These are phyloP conservation scores for Drosophila nigromelanica DNA, from an alignment of 1,140 invertebrate species.

Conservation along the genomic window DNA sequence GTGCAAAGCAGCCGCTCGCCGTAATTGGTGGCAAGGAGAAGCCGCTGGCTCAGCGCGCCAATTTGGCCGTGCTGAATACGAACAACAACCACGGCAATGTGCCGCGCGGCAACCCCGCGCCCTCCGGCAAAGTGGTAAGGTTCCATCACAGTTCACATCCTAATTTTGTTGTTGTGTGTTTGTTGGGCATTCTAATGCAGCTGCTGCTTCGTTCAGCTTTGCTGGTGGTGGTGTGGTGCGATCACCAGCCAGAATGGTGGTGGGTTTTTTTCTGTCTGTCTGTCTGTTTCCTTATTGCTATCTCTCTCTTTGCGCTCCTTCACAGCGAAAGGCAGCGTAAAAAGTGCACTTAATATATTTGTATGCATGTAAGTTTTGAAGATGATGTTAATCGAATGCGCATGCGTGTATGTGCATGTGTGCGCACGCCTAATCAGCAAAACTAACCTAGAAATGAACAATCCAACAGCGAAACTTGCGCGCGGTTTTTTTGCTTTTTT, in stretches of 20 bases:
- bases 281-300: conserved; percentile 14
- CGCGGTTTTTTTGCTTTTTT: conserved; percentile 45
- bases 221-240: conserved; percentile 73
- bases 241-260: conserved; percentile 39
- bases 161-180: conserved; percentile 17
- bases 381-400: conserved; percentile 8
- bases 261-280: conserved; percentile 44
- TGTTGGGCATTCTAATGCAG: conserved; percentile 68
- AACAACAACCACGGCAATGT: conserved; percentile 81
- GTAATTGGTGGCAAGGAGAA: conserved; percentile 48
- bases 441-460: conserved; percentile 71
- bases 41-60: conserved; percentile 68
- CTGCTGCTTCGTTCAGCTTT: conserved; percentile 47
- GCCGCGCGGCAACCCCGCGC: conserved; percentile 44
- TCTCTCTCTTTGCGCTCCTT: conserved; percentile 9
- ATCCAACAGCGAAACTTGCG: conserved; percentile 37
- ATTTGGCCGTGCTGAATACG: conserved; percentile 84
- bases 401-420: neutral
- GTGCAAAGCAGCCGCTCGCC: conserved; percentile 57
- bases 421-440: conserved; percentile 46
- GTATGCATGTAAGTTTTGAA: conserved; percentile 32
- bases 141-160: conserved; percentile 30
- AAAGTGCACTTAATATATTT: neutral
- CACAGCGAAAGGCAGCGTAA: conserved; percentile 3
- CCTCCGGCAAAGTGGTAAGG: conserved; percentile 72